Conservation (phyloP, 2,113 vertebrate genomes). For the Ictalurus punctatus region DNA sequence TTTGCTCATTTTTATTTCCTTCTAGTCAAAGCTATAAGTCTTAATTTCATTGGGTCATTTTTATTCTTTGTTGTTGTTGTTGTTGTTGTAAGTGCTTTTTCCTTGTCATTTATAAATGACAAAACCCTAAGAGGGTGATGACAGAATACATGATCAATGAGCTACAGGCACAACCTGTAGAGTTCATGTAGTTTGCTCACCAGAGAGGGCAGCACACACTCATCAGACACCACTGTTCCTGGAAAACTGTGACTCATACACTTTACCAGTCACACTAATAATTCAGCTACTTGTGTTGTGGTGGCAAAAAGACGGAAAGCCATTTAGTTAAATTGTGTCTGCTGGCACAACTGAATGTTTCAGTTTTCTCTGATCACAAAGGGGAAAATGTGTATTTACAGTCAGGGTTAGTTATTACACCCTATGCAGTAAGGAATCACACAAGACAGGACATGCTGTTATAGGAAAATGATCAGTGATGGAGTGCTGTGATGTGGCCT, state of each 20-base stretch:
- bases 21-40: neutral
- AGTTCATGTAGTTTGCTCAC: conserved; percentile 20
- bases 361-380: neutral
- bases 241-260: conserved; percentile 49
- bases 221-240: conserved; percentile 39
- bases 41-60: neutral
- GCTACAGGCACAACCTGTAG: neutral
- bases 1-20: neutral
- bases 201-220: conserved; percentile 61
- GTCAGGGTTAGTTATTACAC: neutral
- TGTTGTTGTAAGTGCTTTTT: neutral
- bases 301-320: neutral
- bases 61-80: neutral
- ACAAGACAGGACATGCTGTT: neutral
- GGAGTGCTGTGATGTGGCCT: neutral
- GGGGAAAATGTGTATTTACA: neutral
- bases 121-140: neutral
- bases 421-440: neutral
- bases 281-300: conserved; percentile 18
- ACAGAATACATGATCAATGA: neutral
- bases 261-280: neutral
- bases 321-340: neutral
- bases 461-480: neutral
- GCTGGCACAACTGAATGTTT: neutral
- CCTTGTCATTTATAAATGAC: neutral